Base-by-base conservation (phyloP, 2,888 invertebrate genomes). In the Gymnocheta viridis region DNA sequence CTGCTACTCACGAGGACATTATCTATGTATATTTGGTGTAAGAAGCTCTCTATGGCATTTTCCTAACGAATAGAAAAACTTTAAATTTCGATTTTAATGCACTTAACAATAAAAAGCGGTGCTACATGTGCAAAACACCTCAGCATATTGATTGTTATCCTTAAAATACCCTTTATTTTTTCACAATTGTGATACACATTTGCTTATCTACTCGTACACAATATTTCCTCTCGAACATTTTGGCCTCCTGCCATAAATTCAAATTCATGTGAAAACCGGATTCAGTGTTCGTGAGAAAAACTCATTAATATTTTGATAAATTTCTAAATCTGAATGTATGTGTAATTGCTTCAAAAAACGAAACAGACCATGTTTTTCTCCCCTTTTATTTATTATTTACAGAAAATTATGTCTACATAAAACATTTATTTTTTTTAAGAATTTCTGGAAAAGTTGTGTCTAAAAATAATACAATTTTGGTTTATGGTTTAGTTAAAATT, bases 261-360 rank as follows among this genome's bases (percentile, higher is more conserved):
- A 27, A 24, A 27, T n/a, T 27, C 5, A n/a, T 27, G 24, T 27
- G 51, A 49, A 49, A 49, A 22, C 10, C 19, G 19, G 19, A 14
- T 51, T 24, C 35, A 9, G 22, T n/a, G 35, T 67, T 22, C 35
- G 51, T 51, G 51, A 35, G n/a, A 35, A 51, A 38, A 67, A 7
- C 7, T 38, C 49, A 67, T n/a, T n/a, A 35, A 35, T 38, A 67
- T 51, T 51, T 49, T 7, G 22, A 49, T 35, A 22, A 49, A 49
- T 14, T 32, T 17, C 44, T 35, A 5, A 7, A 32, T n/a, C 10
- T 51, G 32, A 67, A 51, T 22, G 35, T 67, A n/a, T n/a, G 35
- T 38, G 35, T 51, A 66, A 47, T 66, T 66, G 47, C 29, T 49
- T 10, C 19, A 51, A 51, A n/a, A 2, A 35, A 51, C 35, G 51